Evolutionary conservation across 2,888 invertebrate species (phyloP).

Genomic region (Nymphalis polychloros): DNA sequence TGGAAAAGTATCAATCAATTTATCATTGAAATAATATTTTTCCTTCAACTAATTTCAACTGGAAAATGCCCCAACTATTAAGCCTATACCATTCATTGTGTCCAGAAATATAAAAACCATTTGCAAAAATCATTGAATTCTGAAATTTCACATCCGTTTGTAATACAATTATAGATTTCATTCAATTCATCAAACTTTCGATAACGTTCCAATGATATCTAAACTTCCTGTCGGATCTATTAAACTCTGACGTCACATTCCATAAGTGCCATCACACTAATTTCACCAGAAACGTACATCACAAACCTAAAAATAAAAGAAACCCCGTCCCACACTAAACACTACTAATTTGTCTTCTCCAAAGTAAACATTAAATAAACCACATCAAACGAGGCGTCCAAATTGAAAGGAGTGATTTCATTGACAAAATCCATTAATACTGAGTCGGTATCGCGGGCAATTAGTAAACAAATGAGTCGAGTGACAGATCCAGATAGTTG

Average conservation of each 20-base stretch:
- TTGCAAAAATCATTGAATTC: not conserved
- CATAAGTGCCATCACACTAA: constrained; percentile 32
- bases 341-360: constrained; percentile 64
- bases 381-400: constrained; percentile 69
- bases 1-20: constrained; percentile 2
- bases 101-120: not conserved
- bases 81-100: not conserved
- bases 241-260: constrained; percentile 32
- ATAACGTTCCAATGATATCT: not conserved
- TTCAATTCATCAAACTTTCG: constrained; percentile 16
- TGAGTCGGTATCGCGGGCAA: constrained; percentile 61
- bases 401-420: constrained; percentile 60
- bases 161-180: constrained; percentile 15
- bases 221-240: constrained; percentile 26
- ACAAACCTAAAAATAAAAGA: constrained; percentile 40
- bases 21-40: not conserved
- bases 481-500: constrained; percentile 75
- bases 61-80: not conserved
- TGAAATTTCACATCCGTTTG: constrained; percentile 7
- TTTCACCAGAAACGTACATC: constrained; percentile 23
- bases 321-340: constrained; percentile 33
- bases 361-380: constrained; percentile 65
- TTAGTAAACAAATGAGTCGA: constrained; percentile 79
- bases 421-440: constrained; percentile 80
- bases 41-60: not conserved